phyloP scores from a whole-genome alignment of 2,888 invertebrate genomes.

The Dendrolimus houi region DNA sequence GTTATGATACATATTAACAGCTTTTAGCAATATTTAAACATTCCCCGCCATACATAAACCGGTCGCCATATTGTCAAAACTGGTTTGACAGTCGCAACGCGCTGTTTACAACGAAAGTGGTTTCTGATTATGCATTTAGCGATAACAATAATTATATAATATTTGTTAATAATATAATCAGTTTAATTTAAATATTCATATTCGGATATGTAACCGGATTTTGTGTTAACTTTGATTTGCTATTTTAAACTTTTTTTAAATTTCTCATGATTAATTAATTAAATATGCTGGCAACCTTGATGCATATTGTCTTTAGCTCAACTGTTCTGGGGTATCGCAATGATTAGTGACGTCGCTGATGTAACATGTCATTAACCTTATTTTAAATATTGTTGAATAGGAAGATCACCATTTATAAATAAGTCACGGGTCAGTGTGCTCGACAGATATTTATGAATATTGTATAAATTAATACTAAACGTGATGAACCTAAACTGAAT shows the following conservation, averaged over 20 bases:
- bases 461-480: too few relatives aligned
- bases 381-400: too few relatives aligned
- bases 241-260: background rate
- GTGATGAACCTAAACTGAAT: too few relatives aligned
- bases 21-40: background rate
- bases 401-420: too few relatives aligned
- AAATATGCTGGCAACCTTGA: background rate
- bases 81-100: constrained; percentile 7
- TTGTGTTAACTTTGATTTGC: background rate
- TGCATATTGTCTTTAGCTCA: background rate
- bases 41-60: background rate
- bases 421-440: too few relatives aligned
- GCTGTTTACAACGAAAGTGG: constrained; percentile 15
- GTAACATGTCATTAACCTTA: too few relatives aligned
- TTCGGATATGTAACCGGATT: background rate
- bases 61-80: background rate
- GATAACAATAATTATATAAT: background rate
- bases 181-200: background rate
- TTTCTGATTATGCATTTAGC: constrained; percentile 1
- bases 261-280: background rate
- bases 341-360: too few relatives aligned
- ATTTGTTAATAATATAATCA: background rate
- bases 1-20: background rate
- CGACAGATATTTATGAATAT: too few relatives aligned
- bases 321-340: too few relatives aligned